Percentiles rank a stretch among this genome's conserved stretches.
phyloP scores from a whole-genome alignment of 2,113 vertebrate species.

The Grallaria varia region DNA sequence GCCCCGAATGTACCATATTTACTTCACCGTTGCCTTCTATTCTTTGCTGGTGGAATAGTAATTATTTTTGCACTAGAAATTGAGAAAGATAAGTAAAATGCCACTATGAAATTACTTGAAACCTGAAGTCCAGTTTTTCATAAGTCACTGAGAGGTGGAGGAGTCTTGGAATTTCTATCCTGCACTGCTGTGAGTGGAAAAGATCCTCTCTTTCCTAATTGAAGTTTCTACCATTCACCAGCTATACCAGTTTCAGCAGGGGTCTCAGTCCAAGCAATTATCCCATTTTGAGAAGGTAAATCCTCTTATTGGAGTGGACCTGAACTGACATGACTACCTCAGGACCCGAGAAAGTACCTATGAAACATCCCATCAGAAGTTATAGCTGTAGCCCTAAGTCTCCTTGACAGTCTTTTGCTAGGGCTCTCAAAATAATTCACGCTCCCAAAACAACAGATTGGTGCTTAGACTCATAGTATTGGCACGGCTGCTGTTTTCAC shows the following conservation, averaged over 20 bases:
- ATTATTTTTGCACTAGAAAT: neutral
- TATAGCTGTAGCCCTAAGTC: neutral
- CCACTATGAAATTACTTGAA: neutral
- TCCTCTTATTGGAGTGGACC: neutral
- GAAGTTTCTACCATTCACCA: neutral
- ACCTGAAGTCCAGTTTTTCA: neutral
- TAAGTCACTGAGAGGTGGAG: neutral
- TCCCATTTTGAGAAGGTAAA: neutral
- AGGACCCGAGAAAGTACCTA: neutral
- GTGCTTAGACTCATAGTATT: neutral
- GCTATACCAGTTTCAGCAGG: neutral
- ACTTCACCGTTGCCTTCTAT: neutral
- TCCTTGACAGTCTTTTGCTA: neutral
- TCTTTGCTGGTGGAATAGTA: neutral
- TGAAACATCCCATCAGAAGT: neutral
- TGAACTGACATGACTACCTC: neutral
- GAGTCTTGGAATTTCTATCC: neutral
- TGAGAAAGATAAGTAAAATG: neutral
- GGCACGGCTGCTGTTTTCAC: conserved; percentile 29
- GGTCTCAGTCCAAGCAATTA: neutral
- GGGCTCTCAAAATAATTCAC: conserved; percentile 17
- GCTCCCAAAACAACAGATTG: conserved; percentile 26
- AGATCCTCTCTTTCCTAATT: neutral
- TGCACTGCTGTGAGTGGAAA: neutral
- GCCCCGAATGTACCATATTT: neutral